phyloP scores from a whole-genome alignment of 2,113 vertebrate species.

The Scomber japonicus region DNA sequence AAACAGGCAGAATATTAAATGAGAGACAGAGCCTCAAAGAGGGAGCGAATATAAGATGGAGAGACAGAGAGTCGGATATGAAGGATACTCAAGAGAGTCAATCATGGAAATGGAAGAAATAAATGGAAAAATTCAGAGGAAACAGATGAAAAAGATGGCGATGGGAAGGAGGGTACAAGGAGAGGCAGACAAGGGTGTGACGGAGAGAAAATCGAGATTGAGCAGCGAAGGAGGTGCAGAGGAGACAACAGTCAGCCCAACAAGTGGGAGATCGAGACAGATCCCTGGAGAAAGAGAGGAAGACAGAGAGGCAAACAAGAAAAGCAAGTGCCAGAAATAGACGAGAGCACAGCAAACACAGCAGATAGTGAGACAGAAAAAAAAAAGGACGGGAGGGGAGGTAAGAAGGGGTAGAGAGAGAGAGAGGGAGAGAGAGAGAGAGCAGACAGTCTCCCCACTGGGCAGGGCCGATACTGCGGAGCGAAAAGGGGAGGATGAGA shows the following conservation, averaged over 20 bases:
- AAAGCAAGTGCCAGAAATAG: conserved; percentile 66
- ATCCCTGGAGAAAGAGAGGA: conserved; percentile 32
- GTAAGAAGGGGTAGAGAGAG: neutral
- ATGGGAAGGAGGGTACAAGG: neutral
- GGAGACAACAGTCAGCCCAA: conserved; percentile 42
- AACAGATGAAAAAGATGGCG: neutral
- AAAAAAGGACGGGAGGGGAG: neutral
- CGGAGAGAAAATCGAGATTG: conserved; percentile 29
- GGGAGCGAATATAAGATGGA: neutral
- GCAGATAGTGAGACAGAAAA: conserved; percentile 41
- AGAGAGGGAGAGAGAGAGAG: conserved; percentile 7
- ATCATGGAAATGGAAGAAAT: conserved; percentile 26
- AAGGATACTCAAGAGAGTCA: conserved; percentile 7
- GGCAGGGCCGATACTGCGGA: conserved; percentile 69
- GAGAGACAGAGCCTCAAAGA: neutral
- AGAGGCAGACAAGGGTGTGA: conserved; percentile 34
- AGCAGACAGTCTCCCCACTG: conserved; percentile 44
- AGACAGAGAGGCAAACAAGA: conserved; percentile 35
- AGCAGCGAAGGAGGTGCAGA: conserved; percentile 29
- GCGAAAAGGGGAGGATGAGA: conserved; percentile 48
- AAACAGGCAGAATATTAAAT: conserved; percentile 16
- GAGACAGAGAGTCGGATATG: neutral
- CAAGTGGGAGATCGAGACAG: conserved; percentile 55
- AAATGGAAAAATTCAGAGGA: neutral
- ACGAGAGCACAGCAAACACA: conserved; percentile 48